Evolutionary conservation across 2,888 invertebrate species (phyloP).

Genomic region (Apocheima hispidaria): DNA sequence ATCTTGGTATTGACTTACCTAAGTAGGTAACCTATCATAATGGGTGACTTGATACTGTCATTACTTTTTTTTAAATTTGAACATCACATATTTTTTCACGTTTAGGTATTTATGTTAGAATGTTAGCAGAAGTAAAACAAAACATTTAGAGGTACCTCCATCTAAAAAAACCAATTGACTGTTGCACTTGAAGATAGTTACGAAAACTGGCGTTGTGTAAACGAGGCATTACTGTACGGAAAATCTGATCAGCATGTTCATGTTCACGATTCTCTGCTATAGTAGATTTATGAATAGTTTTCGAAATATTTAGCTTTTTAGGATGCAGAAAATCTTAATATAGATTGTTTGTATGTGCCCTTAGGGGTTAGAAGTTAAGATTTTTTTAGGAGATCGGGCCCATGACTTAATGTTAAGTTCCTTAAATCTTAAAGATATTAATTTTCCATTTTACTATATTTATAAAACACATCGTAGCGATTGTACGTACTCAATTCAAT

Average conservation of each 20-base stretch:
- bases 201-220: conserved; percentile 24
- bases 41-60: background rate
- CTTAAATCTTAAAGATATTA: conserved; percentile 57
- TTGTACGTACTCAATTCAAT: conserved; percentile 66
- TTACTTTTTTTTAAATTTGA: background rate
- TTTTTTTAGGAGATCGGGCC: conserved; percentile 82
- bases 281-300: conserved; percentile 67
- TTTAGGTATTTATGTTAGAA: background rate
- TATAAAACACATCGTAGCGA: conserved; percentile 43
- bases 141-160: too few species aligned
- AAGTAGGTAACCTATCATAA: too few species aligned
- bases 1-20: too few species aligned
- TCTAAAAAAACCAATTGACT: too few species aligned
- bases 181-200: background rate
- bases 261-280: conserved; percentile 52
- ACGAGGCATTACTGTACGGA: conserved; percentile 23
- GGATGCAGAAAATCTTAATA: conserved; percentile 66
- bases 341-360: conserved; percentile 77
- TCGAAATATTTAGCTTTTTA: conserved; percentile 81
- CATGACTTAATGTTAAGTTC: conserved; percentile 84
- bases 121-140: too few species aligned
- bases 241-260: conserved; percentile 51
- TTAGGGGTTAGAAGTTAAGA: conserved; percentile 70
- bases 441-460: conserved; percentile 45
- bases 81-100: background rate